phyloP scores from a whole-genome alignment of 1,140 invertebrate species.

The Zeugodacus cucurbitae region DNA sequence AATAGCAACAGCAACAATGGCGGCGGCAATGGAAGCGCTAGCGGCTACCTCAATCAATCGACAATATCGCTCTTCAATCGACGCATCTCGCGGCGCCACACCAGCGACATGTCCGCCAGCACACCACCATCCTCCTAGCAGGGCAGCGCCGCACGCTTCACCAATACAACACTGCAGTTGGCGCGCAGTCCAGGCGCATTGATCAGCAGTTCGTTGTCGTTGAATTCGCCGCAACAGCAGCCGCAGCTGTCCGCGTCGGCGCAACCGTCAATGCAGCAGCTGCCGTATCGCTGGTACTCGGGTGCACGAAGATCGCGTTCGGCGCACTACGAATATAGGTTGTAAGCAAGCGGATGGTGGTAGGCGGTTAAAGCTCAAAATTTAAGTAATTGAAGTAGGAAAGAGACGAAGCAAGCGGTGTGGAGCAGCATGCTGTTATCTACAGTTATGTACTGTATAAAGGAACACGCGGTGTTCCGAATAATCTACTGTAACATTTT shows the following conservation, averaged over 20 bases:
- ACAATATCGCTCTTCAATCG: slow-evolving; percentile 39
- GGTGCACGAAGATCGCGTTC: slow-evolving; percentile 62
- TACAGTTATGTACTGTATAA: not conserved
- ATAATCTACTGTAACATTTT: not conserved
- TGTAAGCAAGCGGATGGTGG: slow-evolving; percentile 47
- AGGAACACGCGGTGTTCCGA: not conserved
- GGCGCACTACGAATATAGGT: slow-evolving; percentile 59
- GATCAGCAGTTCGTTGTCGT: slow-evolving; percentile 37
- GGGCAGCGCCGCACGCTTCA: slow-evolving; percentile 58
- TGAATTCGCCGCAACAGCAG: slow-evolving; percentile 43
- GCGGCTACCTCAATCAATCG: not conserved
- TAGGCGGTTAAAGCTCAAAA: not conserved
- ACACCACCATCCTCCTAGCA: slow-evolving; percentile 62
- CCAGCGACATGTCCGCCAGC: slow-evolving; percentile 47
- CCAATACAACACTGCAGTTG: slow-evolving; percentile 53
- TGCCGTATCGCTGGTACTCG: slow-evolving; percentile 63
- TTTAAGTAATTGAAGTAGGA: no score
- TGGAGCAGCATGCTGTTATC: not conserved
- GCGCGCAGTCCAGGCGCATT: slow-evolving; percentile 60
- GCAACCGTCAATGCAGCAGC: slow-evolving; percentile 50
- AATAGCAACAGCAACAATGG: slow-evolving; percentile 41
- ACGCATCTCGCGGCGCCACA: slow-evolving; percentile 50
- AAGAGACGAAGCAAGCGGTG: not conserved
- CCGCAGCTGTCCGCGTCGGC: slow-evolving; percentile 50
- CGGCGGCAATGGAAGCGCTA: not conserved